phyloP scores from a whole-genome alignment of 2,113 vertebrate genomes.

The Marmota monax region DNA sequence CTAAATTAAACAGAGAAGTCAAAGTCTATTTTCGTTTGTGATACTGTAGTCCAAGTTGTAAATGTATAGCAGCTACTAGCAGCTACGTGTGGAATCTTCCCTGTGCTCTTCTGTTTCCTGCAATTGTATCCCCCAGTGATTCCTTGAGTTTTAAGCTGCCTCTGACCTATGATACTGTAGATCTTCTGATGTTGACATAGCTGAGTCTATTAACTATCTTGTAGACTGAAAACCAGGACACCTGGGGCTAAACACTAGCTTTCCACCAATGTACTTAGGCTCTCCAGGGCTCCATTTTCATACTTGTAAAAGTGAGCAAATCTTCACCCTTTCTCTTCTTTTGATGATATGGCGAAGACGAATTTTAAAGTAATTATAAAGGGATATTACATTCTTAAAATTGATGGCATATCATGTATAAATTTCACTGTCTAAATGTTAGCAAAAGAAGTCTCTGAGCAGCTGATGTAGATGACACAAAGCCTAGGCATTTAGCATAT shows the following conservation, averaged over 20 bases:
- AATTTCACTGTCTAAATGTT: background rate
- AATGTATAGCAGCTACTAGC: background rate
- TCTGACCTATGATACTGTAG: slow-evolving; percentile 15
- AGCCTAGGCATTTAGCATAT: background rate
- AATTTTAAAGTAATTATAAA: slow-evolving; percentile 27
- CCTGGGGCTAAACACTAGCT: background rate
- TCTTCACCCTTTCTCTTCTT: slow-evolving; percentile 18
- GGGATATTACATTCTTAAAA: slow-evolving; percentile 14
- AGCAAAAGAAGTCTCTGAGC: background rate
- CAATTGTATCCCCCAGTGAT: background rate
- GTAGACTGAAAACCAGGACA: background rate
- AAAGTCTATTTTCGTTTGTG: background rate
- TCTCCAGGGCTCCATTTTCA: slow-evolving; percentile 22
- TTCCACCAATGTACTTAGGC: background rate
- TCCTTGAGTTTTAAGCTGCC: slow-evolving; percentile 22
- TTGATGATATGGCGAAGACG: background rate
- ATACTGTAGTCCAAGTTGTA: background rate
- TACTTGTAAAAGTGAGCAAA: slow-evolving; percentile 27
- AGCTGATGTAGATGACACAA: background rate
- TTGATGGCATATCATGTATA: background rate
- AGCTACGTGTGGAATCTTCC: background rate
- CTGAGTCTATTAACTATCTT: slow-evolving; percentile 1
- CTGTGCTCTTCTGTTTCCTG: background rate
- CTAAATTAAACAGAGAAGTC: background rate
- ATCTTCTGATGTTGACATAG: slow-evolving; percentile 34